Conservation (phyloP, 2,113 vertebrate species). For the Mobula birostris region DNA sequence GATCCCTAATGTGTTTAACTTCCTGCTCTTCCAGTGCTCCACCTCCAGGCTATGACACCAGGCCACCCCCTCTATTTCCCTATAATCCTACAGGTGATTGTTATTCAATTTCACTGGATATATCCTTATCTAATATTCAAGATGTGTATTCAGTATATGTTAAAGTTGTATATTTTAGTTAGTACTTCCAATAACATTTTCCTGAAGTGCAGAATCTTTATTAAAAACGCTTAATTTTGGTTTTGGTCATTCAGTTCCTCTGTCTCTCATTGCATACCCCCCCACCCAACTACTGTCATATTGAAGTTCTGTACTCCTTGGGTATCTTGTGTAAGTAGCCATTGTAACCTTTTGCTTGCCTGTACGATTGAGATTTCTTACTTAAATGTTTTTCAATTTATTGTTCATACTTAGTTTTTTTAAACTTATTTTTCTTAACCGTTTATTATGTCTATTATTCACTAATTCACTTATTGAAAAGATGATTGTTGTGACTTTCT, state of each 20-base stretch:
- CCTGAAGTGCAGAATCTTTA: background rate
- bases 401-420: background rate
- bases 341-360: background rate
- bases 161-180: background rate
- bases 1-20: conserved; percentile 40
- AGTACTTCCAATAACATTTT: background rate
- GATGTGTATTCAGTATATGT: background rate
- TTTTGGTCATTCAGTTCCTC: background rate
- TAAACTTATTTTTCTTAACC: too few relatives aligned
- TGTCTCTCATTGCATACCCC: too few relatives aligned
- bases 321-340: background rate
- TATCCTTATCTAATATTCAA: background rate
- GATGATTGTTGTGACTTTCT: background rate
- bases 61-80: conserved; percentile 53
- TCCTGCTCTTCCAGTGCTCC: conserved; percentile 50
- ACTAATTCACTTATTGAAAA: background rate
- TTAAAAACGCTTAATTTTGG: background rate
- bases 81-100: conserved; percentile 57
- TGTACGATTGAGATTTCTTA: background rate
- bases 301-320: background rate
- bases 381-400: background rate
- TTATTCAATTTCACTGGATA: background rate
- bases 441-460: background rate
- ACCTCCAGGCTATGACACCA: conserved; percentile 52
- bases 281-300: background rate